A percentile compares a stretch with the other conserved stretches of the same genome.
Conservation (phyloP, 2,113 vertebrate genomes). For the Stercorarius parasiticus region DNA sequence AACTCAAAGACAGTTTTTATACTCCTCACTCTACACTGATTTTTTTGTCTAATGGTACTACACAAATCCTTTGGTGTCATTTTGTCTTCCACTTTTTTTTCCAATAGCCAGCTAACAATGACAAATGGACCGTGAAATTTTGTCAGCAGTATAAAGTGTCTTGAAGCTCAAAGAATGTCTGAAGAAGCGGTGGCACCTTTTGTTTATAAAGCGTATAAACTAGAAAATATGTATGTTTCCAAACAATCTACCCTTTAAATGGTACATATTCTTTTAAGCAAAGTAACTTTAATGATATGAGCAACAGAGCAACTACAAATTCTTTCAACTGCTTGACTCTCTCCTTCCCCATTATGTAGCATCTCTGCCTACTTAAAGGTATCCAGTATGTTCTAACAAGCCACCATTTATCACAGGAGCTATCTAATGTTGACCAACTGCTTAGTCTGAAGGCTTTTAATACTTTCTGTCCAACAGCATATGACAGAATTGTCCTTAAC, state of each 20-base stretch:
- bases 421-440: not conserved
- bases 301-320: not conserved
- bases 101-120: not conserved
- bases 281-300: not conserved
- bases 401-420: not conserved
- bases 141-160: not conserved
- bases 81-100: not conserved
- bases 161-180: not conserved
- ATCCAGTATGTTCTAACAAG: not conserved
- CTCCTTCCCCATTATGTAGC: not conserved
- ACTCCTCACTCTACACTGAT: no score
- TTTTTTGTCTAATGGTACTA: not conserved
- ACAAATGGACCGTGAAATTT: not conserved
- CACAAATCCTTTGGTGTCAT: not conserved
- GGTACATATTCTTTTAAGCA: not conserved
- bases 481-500: not conserved
- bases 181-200: not conserved
- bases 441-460: not conserved
- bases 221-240: rapidly evolving
- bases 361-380: not conserved
- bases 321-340: not conserved
- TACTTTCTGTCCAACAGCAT: not conserved
- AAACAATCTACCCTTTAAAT: not conserved
- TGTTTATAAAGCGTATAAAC: not conserved
- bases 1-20: not conserved